Conservation (phyloP, 1,140 invertebrate species). For the Pseudomyrmex pallidus region DNA sequence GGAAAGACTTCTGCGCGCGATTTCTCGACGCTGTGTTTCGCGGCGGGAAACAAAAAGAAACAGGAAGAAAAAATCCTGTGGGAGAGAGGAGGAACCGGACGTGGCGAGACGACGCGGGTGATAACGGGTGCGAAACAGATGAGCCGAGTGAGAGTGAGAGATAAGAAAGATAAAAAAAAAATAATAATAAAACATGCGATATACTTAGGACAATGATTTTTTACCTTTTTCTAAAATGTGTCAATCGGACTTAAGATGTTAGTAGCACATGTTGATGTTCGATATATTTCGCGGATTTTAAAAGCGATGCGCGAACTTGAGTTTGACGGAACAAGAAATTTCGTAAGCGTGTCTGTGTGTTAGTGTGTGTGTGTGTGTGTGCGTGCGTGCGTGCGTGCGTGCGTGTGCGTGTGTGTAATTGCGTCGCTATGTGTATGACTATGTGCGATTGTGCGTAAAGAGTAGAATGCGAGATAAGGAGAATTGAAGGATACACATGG, state of each 20-base stretch:
- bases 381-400: not conserved
- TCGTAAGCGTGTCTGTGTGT: constrained; percentile 35
- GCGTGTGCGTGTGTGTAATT: not conserved
- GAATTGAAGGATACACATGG: not conserved
- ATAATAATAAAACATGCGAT: constrained; percentile 27
- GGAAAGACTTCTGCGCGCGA: constrained; percentile 7
- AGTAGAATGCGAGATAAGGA: not conserved
- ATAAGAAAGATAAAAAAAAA: constrained; percentile 1
- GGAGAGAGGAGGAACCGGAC: not conserved
- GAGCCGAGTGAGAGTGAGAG: not conserved
- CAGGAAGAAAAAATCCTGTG: not conserved
- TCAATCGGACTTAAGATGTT: constrained; percentile 53
- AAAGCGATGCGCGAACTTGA: not conserved
- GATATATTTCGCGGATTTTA: constrained; percentile 53
- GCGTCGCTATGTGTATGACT: too few species aligned
- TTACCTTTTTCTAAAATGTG: constrained; percentile 63
- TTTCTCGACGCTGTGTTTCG: constrained; percentile 31
- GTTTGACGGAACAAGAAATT: constrained; percentile 7
- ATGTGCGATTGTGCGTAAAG: not conserved
- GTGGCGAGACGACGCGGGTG: not conserved
- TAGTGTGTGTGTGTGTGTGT: not conserved
- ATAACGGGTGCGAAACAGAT: not conserved
- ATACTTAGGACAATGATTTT: constrained; percentile 54
- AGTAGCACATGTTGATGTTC: constrained; percentile 59
- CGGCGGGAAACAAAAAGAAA: not conserved